Evolutionary conservation across 2,888 invertebrate genomes (phyloP), one percentile per base, ranked within the genome.

Genomic region (Trypoxylon attenuatum): DNA sequence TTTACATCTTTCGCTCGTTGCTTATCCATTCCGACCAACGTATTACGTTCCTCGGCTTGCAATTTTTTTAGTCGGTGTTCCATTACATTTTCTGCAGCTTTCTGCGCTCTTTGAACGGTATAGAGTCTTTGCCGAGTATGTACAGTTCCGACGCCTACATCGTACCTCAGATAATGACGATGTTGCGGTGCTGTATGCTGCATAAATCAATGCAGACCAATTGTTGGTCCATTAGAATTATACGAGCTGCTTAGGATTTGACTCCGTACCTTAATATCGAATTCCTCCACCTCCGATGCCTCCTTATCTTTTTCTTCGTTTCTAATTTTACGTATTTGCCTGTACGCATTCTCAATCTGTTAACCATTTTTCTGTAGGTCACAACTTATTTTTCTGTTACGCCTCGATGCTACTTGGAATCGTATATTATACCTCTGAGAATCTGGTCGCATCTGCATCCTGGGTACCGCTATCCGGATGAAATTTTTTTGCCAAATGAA

Each of bases 181-280:
- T 97, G 96, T 85, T 97, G 97, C 0, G 96, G 96, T 10, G 94
- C 94, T 55, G 93, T 95, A 79, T 96, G 95, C 90, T 94, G 50
- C 53, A n/a, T n/a, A n/a, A n/a, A 19, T 27, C 18, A 58, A 52
- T 19, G 16, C 13, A 49, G n/a, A 27, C 0, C 15, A 56, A 56
- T 52, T 52, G n/a, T 8, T 43, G 16, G 38, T 23, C 25, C 54
- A 0, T 18, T 22, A 43, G 1, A 29, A 19, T 13, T 18, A 47
- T 29, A 6, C 29, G n/a, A 49, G 4, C 18, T 46, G 18, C 3
- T 54, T 27, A 38, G 18, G 16, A 25, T 33, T 23, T 18, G 5
- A 10, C 25, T 22, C 25, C 16, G 69, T 87, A 92, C 92, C 85
- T 88, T 89, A 38, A 93, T 93, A 83, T 94, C 92, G 80, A 89